phyloP scores from a whole-genome alignment of 2,797 vertebrate genomes.

The Gymnoscopelus braueri region DNA sequence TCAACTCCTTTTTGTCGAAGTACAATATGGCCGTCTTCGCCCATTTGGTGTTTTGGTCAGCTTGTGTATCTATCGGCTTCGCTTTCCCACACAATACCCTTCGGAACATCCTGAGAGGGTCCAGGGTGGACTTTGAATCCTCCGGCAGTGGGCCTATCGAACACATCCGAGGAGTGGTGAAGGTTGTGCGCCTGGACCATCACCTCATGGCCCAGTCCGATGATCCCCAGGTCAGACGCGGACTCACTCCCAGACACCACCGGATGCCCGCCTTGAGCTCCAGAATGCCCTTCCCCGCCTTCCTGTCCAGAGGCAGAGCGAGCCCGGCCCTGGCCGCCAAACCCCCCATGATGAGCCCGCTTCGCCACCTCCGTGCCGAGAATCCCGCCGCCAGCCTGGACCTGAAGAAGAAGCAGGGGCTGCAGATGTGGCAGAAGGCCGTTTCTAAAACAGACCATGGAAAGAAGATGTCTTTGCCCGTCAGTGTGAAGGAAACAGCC shows the following conservation, averaged over 20 bases:
- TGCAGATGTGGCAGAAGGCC: conserved; percentile 82
- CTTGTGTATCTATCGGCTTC: conserved; percentile 32
- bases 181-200: conserved; percentile 73
- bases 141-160: conserved; percentile 72
- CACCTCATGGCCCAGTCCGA: conserved; percentile 52
- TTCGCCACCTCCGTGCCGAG: conserved; percentile 49
- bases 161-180: conserved; percentile 65
- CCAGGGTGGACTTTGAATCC: conserved; percentile 64
- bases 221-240: conserved; percentile 52
- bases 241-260: conserved; percentile 34
- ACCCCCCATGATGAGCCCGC: conserved; percentile 39
- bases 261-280: conserved; percentile 42
- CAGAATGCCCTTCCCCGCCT: conserved; percentile 72
- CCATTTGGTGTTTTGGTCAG: conserved; percentile 48
- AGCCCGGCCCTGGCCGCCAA: conserved; percentile 46
- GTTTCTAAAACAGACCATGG: conserved; percentile 62
- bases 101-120: conserved; percentile 33
- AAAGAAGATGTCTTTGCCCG: conserved; percentile 67
- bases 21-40: conserved; percentile 70
- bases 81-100: conserved; percentile 64
- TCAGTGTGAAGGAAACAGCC: conserved; percentile 69
- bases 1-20: conserved; percentile 15
- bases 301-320: conserved; percentile 75
- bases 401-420: conserved; percentile 70
- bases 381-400: conserved; percentile 39